phyloP scores from a whole-genome alignment of 2,113 vertebrate species.

The Glaucidium brasilianum region DNA sequence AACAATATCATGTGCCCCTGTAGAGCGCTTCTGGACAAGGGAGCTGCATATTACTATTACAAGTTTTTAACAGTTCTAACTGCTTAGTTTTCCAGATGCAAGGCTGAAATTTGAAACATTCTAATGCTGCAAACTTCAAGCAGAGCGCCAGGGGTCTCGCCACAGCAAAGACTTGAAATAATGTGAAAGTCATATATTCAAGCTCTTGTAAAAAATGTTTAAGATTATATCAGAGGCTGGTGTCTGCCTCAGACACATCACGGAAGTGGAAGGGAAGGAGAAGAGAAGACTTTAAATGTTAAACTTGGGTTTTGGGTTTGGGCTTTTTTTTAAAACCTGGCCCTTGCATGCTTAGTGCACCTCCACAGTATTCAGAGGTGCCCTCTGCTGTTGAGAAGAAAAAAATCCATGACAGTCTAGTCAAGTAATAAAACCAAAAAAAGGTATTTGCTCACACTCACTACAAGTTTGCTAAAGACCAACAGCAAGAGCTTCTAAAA shows the following conservation, averaged over 20 bases:
- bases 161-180: background rate
- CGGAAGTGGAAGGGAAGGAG: background rate
- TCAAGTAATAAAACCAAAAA: background rate
- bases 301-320: background rate
- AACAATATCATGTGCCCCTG: background rate
- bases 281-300: background rate
- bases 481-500: background rate
- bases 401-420: background rate
- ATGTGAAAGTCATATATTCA: background rate
- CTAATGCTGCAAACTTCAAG: background rate
- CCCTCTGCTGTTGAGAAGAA: background rate
- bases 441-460: background rate
- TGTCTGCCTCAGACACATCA: background rate
- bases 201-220: background rate
- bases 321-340: background rate
- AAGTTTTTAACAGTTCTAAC: background rate
- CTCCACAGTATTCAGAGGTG: background rate
- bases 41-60: background rate
- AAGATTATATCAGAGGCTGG: background rate
- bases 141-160: background rate
- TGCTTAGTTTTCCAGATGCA: background rate
- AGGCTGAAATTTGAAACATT: background rate
- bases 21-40: rapidly evolving
- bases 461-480: background rate
- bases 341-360: background rate